A percentile compares a stretch with the other conserved stretches of the same genome.
phyloP scores from a whole-genome alignment of 2,797 vertebrate genomes.

The Sciurus vulgaris region DNA sequence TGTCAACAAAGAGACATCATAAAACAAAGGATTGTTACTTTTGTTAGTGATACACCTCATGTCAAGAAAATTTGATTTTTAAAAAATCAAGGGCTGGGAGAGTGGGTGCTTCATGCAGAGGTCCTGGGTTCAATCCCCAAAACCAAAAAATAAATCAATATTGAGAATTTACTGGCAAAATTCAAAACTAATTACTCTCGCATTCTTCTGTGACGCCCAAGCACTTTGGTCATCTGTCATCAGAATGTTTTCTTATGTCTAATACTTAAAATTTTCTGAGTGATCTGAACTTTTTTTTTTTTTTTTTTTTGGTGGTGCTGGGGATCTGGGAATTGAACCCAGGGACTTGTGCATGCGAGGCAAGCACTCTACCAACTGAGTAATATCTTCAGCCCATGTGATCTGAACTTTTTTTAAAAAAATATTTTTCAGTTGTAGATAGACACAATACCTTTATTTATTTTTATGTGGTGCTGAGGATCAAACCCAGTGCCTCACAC shows the following conservation, averaged over 20 bases:
- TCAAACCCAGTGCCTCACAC: too few species aligned
- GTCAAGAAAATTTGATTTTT: background rate
- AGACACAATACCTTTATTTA: too few species aligned
- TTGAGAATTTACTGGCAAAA: background rate
- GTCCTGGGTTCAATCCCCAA: background rate
- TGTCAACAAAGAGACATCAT: constrained; percentile 3
- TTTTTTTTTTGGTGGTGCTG: background rate
- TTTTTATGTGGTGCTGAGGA: too few species aligned
- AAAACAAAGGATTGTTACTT: background rate
- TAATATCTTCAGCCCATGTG: too few species aligned
- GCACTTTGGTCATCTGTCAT: background rate
- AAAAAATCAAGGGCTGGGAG: background rate
- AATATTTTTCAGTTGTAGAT: too few species aligned
- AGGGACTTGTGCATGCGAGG: too few species aligned
- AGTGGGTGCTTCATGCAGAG: background rate
- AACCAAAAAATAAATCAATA: background rate
- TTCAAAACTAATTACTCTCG: background rate
- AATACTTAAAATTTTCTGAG: background rate
- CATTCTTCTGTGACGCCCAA: background rate
- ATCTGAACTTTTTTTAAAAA: background rate
- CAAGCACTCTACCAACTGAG: too few species aligned
- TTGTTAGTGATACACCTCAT: background rate
- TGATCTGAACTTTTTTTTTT: background rate
- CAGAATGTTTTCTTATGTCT: background rate
- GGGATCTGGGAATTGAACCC: background rate